These are phyloP conservation scores for Catocala sponsa DNA, from an alignment of 2,888 invertebrate genomes.

Conservation along the genomic window DNA sequence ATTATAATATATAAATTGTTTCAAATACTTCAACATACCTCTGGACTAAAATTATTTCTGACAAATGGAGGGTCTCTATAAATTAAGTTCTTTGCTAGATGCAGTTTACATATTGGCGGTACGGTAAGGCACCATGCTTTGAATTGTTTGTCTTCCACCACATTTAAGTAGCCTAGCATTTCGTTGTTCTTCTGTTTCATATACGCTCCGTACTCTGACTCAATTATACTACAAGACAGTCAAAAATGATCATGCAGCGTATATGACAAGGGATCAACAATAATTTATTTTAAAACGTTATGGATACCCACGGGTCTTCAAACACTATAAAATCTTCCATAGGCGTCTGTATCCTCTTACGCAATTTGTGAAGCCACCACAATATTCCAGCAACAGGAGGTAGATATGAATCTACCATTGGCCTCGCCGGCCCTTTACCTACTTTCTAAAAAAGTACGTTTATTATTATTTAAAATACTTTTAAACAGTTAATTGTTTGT, in stretches of 20 bases:
- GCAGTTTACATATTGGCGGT: constrained; percentile 89
- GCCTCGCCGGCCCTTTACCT: constrained; percentile 78
- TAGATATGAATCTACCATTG: constrained; percentile 90
- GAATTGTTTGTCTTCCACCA: constrained; percentile 89
- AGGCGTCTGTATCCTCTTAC: constrained; percentile 87
- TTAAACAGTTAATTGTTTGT: too few relatives aligned
- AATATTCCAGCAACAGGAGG: constrained; percentile 93
- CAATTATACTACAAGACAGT: constrained; percentile 78
- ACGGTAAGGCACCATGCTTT: constrained; percentile 91
- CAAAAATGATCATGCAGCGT: too few relatives aligned
- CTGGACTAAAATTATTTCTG: constrained; percentile 90
- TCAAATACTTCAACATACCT: constrained; percentile 53
- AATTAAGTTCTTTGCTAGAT: constrained; percentile 89
- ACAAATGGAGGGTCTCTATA: constrained; percentile 87
- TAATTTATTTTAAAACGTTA: not conserved
- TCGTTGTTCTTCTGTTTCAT: constrained; percentile 89
- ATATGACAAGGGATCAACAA: too few relatives aligned
- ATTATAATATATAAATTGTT: too few relatives aligned
- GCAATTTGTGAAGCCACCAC: constrained; percentile 91
- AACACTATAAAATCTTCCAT: constrained; percentile 89
- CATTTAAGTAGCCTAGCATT: constrained; percentile 90
- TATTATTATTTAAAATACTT: not conserved
- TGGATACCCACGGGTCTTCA: constrained; percentile 89
- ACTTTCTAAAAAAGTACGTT: constrained; percentile 64
- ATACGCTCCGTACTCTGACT: constrained; percentile 87